phyloP scores from a whole-genome alignment of 2,113 vertebrate species.

The Neotoma lepida region DNA sequence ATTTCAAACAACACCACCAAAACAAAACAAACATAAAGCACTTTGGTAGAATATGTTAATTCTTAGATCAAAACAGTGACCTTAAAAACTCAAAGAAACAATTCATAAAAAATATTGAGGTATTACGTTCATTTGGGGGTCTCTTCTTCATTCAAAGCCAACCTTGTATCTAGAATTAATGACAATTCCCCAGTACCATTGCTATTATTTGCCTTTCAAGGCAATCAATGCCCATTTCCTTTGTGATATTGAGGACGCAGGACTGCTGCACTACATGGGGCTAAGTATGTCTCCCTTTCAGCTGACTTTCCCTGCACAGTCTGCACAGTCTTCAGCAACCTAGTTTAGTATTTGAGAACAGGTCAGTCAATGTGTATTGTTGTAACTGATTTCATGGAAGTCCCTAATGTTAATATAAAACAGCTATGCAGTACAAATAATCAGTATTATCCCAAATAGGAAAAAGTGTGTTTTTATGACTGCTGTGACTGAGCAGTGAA shows the following conservation, averaged over 20 bases:
- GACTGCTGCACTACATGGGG: background rate
- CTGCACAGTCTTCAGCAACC: background rate
- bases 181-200: background rate
- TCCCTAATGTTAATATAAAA: background rate
- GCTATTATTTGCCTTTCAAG: background rate
- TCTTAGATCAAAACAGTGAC: background rate
- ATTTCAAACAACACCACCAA: background rate
- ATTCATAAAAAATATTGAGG: background rate
- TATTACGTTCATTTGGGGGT: background rate
- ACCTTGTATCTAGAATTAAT: background rate
- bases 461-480: conserved; percentile 7
- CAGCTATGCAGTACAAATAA: background rate
- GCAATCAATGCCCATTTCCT: background rate
- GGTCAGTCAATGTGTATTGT: background rate
- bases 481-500: conserved; percentile 24
- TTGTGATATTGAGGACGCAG: background rate
- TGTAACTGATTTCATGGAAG: background rate
- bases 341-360: background rate
- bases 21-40: background rate
- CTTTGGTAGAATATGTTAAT: background rate
- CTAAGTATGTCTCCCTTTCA: background rate
- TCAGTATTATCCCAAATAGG: background rate
- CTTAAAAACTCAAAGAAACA: conserved; percentile 19
- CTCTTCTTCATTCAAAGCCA: conserved; percentile 17
- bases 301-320: background rate